Evolutionary conservation across 2,888 invertebrate species (phyloP).

Genomic region (Blastobasis adustella): DNA sequence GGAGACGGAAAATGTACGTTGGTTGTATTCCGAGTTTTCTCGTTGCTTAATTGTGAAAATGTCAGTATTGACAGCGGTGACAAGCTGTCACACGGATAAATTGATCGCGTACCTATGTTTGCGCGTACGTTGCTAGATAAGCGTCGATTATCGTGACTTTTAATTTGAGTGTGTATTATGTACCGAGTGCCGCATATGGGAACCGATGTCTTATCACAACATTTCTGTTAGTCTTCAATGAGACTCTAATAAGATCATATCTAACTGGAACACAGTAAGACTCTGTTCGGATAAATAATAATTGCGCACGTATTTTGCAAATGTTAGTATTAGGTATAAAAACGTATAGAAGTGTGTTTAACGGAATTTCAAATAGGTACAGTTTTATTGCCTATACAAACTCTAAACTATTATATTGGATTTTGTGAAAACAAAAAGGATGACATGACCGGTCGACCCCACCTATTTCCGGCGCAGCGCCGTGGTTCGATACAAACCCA

Average conservation of each 20-base stretch:
- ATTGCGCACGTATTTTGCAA: neutral
- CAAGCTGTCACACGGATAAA: slow-evolving; percentile 67
- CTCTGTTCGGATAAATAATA: neutral
- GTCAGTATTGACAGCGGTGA: slow-evolving; percentile 63
- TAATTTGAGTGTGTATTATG: slow-evolving; percentile 48
- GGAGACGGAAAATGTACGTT: slow-evolving; percentile 35
- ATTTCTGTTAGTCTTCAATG: neutral
- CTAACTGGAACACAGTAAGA: slow-evolving; percentile 1
- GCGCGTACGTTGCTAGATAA: slow-evolving; percentile 67
- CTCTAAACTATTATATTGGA: slow-evolving; percentile 17
- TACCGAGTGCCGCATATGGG: slow-evolving; percentile 35
- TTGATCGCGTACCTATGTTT: slow-evolving; percentile 60
- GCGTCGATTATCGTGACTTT: slow-evolving; percentile 57
- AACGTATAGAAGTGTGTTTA: neutral
- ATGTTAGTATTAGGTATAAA: too few species aligned
- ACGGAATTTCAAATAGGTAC: neutral
- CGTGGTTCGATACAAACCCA: slow-evolving; percentile 38
- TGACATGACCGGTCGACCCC: slow-evolving; percentile 49
- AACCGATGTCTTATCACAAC: slow-evolving; percentile 38
- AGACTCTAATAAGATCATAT: slow-evolving; percentile 6
- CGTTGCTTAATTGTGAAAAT: slow-evolving; percentile 72
- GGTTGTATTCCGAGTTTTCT: slow-evolving; percentile 51
- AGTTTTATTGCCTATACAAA: slow-evolving; percentile 2
- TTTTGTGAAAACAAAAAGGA: slow-evolving; percentile 49
- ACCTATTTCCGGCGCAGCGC: slow-evolving; percentile 48